Conservation (phyloP, 2,888 invertebrate species). For the Ennomos fuscantarius region DNA sequence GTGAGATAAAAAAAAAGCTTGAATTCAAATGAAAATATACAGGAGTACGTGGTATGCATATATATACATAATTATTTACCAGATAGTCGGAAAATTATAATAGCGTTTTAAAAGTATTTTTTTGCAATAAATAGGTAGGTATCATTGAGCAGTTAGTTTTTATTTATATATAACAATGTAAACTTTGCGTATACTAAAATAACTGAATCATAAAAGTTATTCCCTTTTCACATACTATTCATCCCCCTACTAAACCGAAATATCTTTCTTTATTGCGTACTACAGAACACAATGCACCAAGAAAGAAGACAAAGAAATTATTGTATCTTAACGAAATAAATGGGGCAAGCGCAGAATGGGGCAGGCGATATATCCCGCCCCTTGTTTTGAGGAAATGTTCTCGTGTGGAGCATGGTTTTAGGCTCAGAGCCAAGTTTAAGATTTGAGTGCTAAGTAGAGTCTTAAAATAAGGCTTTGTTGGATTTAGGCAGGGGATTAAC, state of each 20-base stretch:
- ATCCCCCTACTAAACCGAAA: conserved; percentile 13
- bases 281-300: conserved; percentile 35
- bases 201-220: conserved; percentile 5
- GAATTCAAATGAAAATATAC: too few relatives aligned
- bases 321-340: conserved; percentile 68
- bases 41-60: too few relatives aligned
- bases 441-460: conserved; percentile 30
- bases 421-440: conserved; percentile 50
- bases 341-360: conserved; percentile 54
- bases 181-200: not conserved
- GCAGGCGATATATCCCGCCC: conserved; percentile 48
- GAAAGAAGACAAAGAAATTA: conserved; percentile 55
- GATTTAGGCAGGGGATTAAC: conserved; percentile 4
- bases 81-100: too few relatives aligned
- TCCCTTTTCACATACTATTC: conserved; percentile 5
- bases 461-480: conserved; percentile 1
- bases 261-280: conserved; percentile 22
- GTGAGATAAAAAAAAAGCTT: too few relatives aligned
- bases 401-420: conserved; percentile 41
- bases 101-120: too few relatives aligned
- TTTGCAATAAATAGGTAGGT: too few relatives aligned
- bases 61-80: too few relatives aligned
- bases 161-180: too few relatives aligned
- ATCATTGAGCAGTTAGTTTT: too few relatives aligned
- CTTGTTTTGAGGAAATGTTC: conserved; percentile 54